Evolutionary conservation across 2,113 vertebrate species (phyloP).

Genomic region (Esox niger): DNA sequence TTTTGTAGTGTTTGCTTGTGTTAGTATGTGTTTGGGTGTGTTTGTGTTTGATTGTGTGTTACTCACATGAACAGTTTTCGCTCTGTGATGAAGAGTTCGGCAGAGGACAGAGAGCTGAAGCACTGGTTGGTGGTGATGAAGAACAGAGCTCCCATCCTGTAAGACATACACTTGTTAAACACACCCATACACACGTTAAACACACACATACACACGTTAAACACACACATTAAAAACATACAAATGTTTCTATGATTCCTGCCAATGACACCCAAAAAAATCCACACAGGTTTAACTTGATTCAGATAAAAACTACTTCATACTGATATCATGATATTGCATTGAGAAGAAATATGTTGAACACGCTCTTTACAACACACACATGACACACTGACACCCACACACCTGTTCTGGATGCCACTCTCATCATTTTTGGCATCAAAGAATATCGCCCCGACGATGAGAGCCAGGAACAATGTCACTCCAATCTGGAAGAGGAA

Average conservation of each 20-base stretch:
- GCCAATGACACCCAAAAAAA: no score
- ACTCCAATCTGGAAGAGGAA: slow-evolving; percentile 77
- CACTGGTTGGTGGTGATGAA: slow-evolving; percentile 92
- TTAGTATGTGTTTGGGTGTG: no score
- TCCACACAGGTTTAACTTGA: no score
- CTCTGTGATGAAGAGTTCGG: slow-evolving; percentile 88
- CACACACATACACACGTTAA: background rate
- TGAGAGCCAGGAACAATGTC: slow-evolving; percentile 75
- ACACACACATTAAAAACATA: no score
- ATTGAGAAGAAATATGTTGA: background rate
- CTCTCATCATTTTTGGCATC: slow-evolving; percentile 56
- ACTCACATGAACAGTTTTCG: slow-evolving; percentile 93
- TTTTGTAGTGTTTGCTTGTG: no score
- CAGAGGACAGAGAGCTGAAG: slow-evolving; percentile 81
- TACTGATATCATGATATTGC: no score
- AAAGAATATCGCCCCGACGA: slow-evolving; percentile 86
- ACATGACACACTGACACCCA: slow-evolving; percentile 5
- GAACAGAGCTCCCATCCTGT: slow-evolving; percentile 87
- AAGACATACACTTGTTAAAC: slow-evolving; percentile 14
- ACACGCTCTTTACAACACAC: background rate
- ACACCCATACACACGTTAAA: background rate
- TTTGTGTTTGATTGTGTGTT: background rate
- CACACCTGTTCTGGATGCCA: slow-evolving; percentile 88
- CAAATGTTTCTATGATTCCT: no score
- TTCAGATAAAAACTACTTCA: no score